Percentiles rank a stretch among this genome's conserved stretches.
Conservation (phyloP, 2,888 invertebrate species). For the Pyrrhosoma nymphula region DNA sequence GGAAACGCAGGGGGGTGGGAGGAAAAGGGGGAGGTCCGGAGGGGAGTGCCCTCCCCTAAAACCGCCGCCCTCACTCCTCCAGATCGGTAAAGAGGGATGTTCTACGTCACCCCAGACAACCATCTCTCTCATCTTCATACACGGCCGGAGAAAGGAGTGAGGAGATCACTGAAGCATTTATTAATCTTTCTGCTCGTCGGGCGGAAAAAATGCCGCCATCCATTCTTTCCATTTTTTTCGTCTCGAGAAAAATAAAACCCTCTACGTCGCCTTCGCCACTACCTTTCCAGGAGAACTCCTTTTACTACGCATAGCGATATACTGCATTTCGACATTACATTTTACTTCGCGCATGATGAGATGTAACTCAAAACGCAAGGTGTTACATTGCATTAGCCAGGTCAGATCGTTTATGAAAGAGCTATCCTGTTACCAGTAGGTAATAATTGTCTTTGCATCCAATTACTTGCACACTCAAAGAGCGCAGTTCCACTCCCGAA, state of each 20-base stretch:
- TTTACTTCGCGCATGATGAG: too few relatives aligned
- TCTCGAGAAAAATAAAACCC: background rate
- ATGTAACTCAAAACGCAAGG: too few relatives aligned
- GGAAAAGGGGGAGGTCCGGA: background rate
- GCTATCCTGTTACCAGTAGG: too few relatives aligned
- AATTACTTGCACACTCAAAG: too few relatives aligned
- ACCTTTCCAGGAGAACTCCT: background rate
- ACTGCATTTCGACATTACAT: too few relatives aligned
- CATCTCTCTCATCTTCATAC: too few relatives aligned
- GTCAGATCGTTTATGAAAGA: too few relatives aligned
- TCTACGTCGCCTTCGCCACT: background rate
- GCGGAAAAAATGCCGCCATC: background rate
- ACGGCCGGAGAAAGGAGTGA: background rate
- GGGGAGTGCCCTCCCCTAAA: background rate
- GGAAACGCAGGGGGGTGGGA: background rate
- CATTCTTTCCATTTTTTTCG: conserved; percentile 1
- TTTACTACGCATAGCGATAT: too few relatives aligned
- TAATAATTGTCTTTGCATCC: too few relatives aligned
- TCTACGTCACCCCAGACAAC: background rate
- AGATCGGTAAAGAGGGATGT: background rate
- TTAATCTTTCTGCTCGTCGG: conserved; percentile 41
- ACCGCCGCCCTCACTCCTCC: background rate
- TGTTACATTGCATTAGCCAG: too few relatives aligned
- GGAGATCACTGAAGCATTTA: background rate
- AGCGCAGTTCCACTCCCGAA: too few relatives aligned